phyloP scores from a whole-genome alignment of 2,113 vertebrate genomes.

The Monopterus albus region DNA sequence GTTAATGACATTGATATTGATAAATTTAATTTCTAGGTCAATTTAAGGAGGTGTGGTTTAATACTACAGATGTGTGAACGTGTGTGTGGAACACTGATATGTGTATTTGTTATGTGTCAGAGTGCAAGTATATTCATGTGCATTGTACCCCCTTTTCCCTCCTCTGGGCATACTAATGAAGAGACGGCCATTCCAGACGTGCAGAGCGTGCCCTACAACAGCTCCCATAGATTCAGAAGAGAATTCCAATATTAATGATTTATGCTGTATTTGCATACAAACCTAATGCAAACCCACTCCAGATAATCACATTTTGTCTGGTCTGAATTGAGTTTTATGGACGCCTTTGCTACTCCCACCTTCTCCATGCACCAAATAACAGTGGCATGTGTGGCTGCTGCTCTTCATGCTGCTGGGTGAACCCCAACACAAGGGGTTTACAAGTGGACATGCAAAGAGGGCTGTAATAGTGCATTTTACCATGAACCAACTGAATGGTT shows the following conservation, averaged over 20 bases:
- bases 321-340: conserved; percentile 79
- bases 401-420: conserved; percentile 48
- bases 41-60: conserved; percentile 62
- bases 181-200: conserved; percentile 65
- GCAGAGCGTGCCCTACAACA: conserved; percentile 63
- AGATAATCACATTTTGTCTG: conserved; percentile 83
- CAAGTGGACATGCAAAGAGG: conserved; percentile 67
- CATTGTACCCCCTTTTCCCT: conserved; percentile 28
- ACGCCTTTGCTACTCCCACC: conserved; percentile 63
- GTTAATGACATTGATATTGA: conserved; percentile 77
- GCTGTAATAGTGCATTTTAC: conserved; percentile 51
- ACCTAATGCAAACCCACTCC: conserved; percentile 84
- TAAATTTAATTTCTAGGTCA: conserved; percentile 60
- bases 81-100: conserved; percentile 31
- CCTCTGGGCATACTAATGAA: conserved; percentile 74
- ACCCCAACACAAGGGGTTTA: conserved; percentile 57
- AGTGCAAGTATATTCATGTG: conserved; percentile 53
- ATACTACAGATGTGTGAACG: conserved; percentile 37
- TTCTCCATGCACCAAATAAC: conserved; percentile 57
- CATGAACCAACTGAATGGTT: conserved; percentile 40
- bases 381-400: conserved; percentile 51
- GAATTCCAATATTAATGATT: conserved; percentile 84
- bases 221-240: conserved; percentile 67
- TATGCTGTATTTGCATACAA: conserved; percentile 84
- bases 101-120: conserved; percentile 62